Evolutionary conservation across 2,888 invertebrate genomes (phyloP).

Genomic region (Drosophila yooni): DNA sequence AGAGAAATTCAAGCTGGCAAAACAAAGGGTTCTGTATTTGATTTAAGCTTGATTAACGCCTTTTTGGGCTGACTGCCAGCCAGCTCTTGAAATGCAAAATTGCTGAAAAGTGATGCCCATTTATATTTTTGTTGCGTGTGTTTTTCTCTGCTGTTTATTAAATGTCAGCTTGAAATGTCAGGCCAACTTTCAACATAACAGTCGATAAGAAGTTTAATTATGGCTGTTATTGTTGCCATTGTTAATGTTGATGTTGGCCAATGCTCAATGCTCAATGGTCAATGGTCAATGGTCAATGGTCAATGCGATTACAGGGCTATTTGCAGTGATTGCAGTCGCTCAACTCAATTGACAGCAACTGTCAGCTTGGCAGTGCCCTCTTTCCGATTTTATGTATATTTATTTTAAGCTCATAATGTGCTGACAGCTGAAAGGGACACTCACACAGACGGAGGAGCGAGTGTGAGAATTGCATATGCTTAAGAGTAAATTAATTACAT

Average conservation of each 20-base stretch:
- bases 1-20: not conserved
- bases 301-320: conserved; percentile 71
- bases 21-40: not conserved
- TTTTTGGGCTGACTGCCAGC: not conserved
- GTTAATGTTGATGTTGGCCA: conserved; percentile 31
- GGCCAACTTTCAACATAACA: conserved; percentile 40
- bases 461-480: conserved; percentile 40
- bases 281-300: conserved; percentile 44
- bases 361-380: conserved; percentile 42
- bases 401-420: conserved; percentile 68
- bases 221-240: conserved; percentile 15
- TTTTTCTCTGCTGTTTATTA: conserved; percentile 31
- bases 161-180: conserved; percentile 44
- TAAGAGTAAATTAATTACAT: conserved; percentile 79
- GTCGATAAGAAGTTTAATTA: conserved; percentile 62
- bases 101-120: conserved; percentile 4
- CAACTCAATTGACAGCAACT: conserved; percentile 61
- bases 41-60: not conserved
- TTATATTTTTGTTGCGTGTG: conserved; percentile 2
- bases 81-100: not conserved
- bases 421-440: conserved; percentile 47
- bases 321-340: conserved; percentile 72
- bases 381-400: conserved; percentile 32
- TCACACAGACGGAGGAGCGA: not conserved
- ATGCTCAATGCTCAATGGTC: conserved; percentile 55